Base-by-base conservation (phyloP, 2,888 invertebrate species). In the Antitype chi region DNA sequence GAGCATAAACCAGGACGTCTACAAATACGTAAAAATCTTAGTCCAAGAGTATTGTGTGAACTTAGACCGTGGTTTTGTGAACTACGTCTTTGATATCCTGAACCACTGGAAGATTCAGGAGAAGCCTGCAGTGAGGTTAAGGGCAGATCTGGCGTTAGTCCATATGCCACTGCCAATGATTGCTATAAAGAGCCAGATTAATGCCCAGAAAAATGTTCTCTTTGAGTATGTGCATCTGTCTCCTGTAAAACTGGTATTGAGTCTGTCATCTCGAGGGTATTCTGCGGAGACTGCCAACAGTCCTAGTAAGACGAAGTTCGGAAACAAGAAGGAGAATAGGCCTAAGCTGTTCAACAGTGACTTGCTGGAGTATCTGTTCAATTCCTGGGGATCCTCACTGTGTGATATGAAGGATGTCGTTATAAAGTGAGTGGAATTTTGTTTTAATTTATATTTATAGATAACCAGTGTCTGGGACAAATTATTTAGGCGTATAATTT, bases 11-110 rank as follows among this genome's bases (percentile, higher is more conserved):
- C 97, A 97, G 78, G 97, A 97, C 82, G 95, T 97, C 57, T 97
- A 97, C 87, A 97, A 97, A 93, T 97, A 97, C 89, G 92, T 98
- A 32, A 98, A 98, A 89, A 90, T 98, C 2, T 91, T 97, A 64
- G 91, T 98, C 0, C 97, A 97, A 87, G 98, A 98, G 91, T 97
- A 98, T 89, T 97, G 97, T 84, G 93, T 98, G 38, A 97, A 98
- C 88, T 93, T 98, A 59, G 98, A 98, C 91, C 97, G 97, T 87
- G 98, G 98, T 64, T 97, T 98, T 87, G 96, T 97, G 84, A 94
- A 97, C 81, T 97, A 97, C 59, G 92, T 98, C 13, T 97, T 97
- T 78, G 97, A 98, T 92, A 96, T 98, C 49, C 91, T 98, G 69
- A 97, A 97, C 73, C 97, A 97, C 85, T 97, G 97, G 94, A 97